Evolutionary conservation across 2,113 vertebrate species (phyloP), one percentile per base, ranked within the genome.

Genomic region (Lagopus muta): DNA sequence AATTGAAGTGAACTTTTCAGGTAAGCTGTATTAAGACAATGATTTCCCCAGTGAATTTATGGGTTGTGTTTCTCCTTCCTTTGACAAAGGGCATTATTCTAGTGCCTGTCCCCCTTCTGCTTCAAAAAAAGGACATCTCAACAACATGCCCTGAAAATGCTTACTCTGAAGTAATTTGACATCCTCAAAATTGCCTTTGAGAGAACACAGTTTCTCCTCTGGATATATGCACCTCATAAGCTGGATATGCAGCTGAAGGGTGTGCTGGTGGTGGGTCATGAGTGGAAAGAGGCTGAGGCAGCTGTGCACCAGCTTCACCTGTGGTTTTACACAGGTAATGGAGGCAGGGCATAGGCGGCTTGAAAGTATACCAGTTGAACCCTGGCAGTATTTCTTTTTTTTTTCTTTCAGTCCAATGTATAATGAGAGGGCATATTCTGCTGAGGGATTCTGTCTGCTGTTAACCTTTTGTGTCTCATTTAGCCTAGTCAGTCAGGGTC

Each of bases 231-330:
- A 24, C 40, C 40, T 82, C 61, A 36, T 57, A 42, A 54, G 7
- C 43, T 61, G 66, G 13, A 11, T 69, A 36, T 18, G 30, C n/a
- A 67, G 14, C 19, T 58, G 50, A 71, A 2, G 30, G 30, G 21
- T 75, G 66, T 83, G 32, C 12, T 67, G 60, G 34, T 55, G 62
- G 34, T 50, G 55, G 27, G 32, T 62, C 11, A 1, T 27, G 22
- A 14, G 8, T 69, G 34, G 54, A 72, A 52, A 75, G 65, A 16
- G 22, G 5, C 38, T 27, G 9, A 36, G 25, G 21, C 38, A 52
- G 65, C 42, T 0, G 0, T 5, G 27, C 36, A 67, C 34, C 74
- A 32, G 19, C 48, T 15, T 43, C 28, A 32, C n/a, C 38, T 30
- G 54, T 25, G 45, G 7, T 91, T 91, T 61, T 71, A 58, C 57